Evolutionary conservation across 1,140 invertebrate species (phyloP).

Genomic region (Drosophila gunungcola): DNA sequence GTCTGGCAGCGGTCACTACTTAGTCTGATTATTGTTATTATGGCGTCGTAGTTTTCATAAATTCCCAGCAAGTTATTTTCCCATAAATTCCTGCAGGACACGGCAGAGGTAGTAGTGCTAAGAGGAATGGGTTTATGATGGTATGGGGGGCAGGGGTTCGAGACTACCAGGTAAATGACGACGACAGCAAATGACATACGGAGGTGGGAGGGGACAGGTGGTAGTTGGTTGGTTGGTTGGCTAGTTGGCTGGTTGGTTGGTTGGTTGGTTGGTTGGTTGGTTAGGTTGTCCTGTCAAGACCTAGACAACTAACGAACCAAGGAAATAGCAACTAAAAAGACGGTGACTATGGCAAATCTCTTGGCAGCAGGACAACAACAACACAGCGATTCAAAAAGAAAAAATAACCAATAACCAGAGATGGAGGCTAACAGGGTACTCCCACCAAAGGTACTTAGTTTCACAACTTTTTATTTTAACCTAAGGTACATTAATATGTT

Average conservation of each 20-base stretch:
- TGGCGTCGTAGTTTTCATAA: slow-evolving; percentile 82
- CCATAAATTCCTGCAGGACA: slow-evolving; percentile 69
- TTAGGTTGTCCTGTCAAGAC: slow-evolving; percentile 63
- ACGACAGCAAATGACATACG: slow-evolving; percentile 40
- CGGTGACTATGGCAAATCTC: slow-evolving; percentile 67
- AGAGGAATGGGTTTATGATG: background rate
- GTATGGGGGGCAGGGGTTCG: background rate
- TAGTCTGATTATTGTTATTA: slow-evolving; percentile 83
- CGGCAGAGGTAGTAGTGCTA: slow-evolving; percentile 2
- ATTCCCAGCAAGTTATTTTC: slow-evolving; percentile 81
- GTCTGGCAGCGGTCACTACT: slow-evolving; percentile 82
- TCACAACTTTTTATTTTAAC: background rate
- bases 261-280: no score
- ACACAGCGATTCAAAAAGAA: slow-evolving; percentile 2
- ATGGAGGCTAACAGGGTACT: background rate
- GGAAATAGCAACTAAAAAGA: slow-evolving; percentile 63
- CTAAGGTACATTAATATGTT: background rate
- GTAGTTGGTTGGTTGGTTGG: no score
- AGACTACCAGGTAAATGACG: slow-evolving; percentile 29
- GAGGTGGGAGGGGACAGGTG: slow-evolving; percentile 1
- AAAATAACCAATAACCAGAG: slow-evolving; percentile 16
- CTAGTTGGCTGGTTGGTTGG: no score
- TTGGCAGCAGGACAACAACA: slow-evolving; percentile 50
- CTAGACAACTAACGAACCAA: slow-evolving; percentile 66
- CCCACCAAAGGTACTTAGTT: background rate